Conservation (phyloP, 2,797 vertebrate genomes). For the Argentina silus region DNA sequence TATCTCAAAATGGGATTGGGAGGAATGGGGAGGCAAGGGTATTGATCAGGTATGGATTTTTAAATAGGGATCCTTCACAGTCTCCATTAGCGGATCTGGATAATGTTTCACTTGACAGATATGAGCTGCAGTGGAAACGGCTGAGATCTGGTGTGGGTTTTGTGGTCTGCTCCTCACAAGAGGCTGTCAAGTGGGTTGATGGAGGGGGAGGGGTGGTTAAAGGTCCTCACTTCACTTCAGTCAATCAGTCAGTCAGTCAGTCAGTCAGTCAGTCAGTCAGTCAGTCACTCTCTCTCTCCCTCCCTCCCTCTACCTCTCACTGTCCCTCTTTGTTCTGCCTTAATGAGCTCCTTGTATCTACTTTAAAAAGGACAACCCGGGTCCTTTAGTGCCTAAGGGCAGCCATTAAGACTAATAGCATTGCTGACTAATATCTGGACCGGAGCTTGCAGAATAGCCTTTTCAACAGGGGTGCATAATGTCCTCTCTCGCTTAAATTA, state of each 20-base stretch:
- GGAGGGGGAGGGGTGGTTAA: slow-evolving; percentile 24
- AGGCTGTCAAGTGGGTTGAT: slow-evolving; percentile 37
- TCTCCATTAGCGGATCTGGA: slow-evolving; percentile 80
- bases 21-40: slow-evolving; percentile 71
- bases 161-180: slow-evolving; percentile 65
- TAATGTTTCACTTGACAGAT: slow-evolving; percentile 81
- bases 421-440: slow-evolving; percentile 78
- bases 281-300: slow-evolving; percentile 43
- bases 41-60: slow-evolving; percentile 85
- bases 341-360: slow-evolving; percentile 82
- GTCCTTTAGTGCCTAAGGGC: slow-evolving; percentile 70
- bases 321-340: slow-evolving; percentile 79
- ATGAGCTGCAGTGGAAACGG: slow-evolving; percentile 67
- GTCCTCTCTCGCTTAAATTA: background rate
- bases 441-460: slow-evolving; percentile 55
- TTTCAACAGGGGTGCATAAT: slow-evolving; percentile 35
- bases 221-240: slow-evolving; percentile 53
- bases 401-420: slow-evolving; percentile 77
- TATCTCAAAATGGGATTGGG: slow-evolving; percentile 68
- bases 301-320: slow-evolving; percentile 58
- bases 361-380: slow-evolving; percentile 76
- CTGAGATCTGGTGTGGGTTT: slow-evolving; percentile 67
- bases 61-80: slow-evolving; percentile 73
- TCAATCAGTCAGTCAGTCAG: slow-evolving; percentile 42
- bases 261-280: slow-evolving; percentile 32